Percentiles rank a stretch among this genome's conserved stretches.
These are phyloP conservation scores for Phragmatobia fuliginosa DNA, from an alignment of 2,888 invertebrate genomes.

Conservation along the genomic window DNA sequence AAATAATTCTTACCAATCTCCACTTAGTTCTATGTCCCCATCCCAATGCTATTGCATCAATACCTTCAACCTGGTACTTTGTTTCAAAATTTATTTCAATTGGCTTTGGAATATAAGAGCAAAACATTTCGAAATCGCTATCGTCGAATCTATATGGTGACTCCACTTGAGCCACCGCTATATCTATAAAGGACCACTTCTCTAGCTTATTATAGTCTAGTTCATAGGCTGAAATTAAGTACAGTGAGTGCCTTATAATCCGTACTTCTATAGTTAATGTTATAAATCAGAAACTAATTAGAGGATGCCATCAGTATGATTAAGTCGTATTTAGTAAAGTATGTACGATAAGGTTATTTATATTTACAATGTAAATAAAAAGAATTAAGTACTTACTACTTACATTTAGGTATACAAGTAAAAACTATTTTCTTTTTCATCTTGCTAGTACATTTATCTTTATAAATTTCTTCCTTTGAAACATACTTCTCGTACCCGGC, in stretches of 20 bases:
- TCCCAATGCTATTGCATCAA: slow-evolving; percentile 52
- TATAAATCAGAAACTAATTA: too few species aligned
- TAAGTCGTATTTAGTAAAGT: too few species aligned
- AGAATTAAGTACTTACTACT: slow-evolving; percentile 18
- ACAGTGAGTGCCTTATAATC: too few species aligned
- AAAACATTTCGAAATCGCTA: slow-evolving; percentile 23
- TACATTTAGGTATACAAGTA: slow-evolving; percentile 60
- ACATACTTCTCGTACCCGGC: slow-evolving; percentile 59
- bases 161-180: slow-evolving; percentile 63
- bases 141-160: slow-evolving; percentile 48
- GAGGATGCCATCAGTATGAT: too few species aligned
- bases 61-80: slow-evolving; percentile 42
- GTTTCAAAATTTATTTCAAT: slow-evolving; percentile 56
- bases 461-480: slow-evolving; percentile 32
- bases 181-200: slow-evolving; percentile 62
- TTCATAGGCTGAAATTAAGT: slow-evolving; percentile 53
- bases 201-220: slow-evolving; percentile 53
- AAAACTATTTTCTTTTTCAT: slow-evolving; percentile 60
- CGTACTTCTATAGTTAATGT: too few species aligned
- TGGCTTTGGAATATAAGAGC: slow-evolving; percentile 49
- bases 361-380: neutral
- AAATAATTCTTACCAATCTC: slow-evolving; percentile 46
- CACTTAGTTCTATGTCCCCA: slow-evolving; percentile 54
- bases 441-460: slow-evolving; percentile 54
- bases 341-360: too few species aligned